Conservation (phyloP, 2,113 vertebrate genomes). For the Oreocharis arfaki region DNA sequence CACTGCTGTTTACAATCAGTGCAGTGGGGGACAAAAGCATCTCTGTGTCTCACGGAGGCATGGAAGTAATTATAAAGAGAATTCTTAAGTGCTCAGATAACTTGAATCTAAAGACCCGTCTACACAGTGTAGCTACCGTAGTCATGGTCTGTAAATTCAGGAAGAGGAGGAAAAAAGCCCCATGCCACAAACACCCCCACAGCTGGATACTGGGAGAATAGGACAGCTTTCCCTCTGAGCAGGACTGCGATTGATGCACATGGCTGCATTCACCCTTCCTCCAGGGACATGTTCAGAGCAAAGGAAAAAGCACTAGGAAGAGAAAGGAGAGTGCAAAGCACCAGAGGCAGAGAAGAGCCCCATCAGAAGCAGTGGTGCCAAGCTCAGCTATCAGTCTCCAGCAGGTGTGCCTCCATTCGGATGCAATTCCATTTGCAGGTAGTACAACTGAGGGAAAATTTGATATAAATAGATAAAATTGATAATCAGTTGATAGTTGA, state of each 20-base stretch:
- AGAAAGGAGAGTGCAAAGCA: not conserved
- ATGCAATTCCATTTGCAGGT: not conserved
- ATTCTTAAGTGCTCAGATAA: not conserved
- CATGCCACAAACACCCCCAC: not conserved
- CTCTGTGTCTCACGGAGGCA: not conserved
- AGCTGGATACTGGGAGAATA: not conserved
- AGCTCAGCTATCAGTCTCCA: rapidly evolving
- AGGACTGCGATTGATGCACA: rapidly evolving
- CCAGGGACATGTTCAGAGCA: not conserved
- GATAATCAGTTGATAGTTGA: not conserved
- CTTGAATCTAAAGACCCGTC: not conserved
- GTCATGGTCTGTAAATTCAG: not conserved
- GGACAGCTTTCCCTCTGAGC: not conserved
- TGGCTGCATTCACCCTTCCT: not conserved
- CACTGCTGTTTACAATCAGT: not conserved
- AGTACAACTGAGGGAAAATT: not conserved
- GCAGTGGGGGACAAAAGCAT: not conserved
- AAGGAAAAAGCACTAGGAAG: not conserved
- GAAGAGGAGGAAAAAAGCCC: not conserved
- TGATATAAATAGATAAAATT: not conserved
- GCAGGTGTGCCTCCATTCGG: not conserved
- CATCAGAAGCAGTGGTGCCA: not conserved
- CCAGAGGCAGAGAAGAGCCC: not conserved
- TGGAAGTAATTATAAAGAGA: not conserved
- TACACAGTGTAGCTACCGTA: not conserved